phyloP scores from a whole-genome alignment of 2,113 vertebrate genomes.

The Shinisaurus crocodilurus region DNA sequence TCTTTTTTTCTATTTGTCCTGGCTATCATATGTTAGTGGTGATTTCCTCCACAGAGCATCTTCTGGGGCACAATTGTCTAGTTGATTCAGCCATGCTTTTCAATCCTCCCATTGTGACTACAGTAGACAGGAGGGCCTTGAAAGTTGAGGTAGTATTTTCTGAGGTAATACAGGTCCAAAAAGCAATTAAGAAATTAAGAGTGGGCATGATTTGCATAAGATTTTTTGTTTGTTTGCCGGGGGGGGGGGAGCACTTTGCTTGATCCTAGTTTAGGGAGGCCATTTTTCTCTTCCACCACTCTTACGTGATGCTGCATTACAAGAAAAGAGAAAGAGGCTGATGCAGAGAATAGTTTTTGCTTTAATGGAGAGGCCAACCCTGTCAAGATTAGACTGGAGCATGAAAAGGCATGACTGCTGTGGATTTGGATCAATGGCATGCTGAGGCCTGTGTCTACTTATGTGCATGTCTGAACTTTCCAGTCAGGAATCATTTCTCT shows the following conservation, averaged over 20 bases:
- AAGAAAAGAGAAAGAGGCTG: background rate
- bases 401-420: background rate
- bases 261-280: background rate
- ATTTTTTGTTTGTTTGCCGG: background rate
- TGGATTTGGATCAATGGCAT: background rate
- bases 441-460: rapidly evolving
- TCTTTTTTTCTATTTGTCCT: background rate
- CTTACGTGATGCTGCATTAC: rapidly evolving
- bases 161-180: background rate
- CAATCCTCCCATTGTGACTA: background rate
- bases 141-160: background rate
- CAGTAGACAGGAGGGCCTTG: background rate
- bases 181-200: background rate
- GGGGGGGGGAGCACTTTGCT: background rate
- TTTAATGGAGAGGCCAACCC: constrained; percentile 19
- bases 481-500: background rate
- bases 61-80: background rate
- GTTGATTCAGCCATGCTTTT: background rate
- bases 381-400: constrained; percentile 9
- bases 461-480: background rate
- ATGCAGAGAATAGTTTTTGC: background rate
- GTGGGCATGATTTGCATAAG: background rate
- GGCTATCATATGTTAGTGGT: background rate
- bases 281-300: background rate
- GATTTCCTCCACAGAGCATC: background rate